These are phyloP conservation scores for Microctonus hyperodae DNA, from an alignment of 2,888 invertebrate species.

Conservation along the genomic window DNA sequence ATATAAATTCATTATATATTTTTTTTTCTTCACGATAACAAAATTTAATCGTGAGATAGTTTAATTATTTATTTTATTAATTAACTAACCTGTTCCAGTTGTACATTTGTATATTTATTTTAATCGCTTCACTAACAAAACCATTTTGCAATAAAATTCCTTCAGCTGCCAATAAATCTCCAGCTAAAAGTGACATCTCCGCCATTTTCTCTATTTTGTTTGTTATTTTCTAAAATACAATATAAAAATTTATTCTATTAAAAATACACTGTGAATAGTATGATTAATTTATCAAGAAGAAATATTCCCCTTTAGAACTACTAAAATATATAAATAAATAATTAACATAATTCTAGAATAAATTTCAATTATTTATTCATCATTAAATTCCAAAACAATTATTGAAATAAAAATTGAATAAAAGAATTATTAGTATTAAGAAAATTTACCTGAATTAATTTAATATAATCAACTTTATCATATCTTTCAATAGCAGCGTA, in stretches of 20 bases:
- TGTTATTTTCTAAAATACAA: constrained; percentile 62
- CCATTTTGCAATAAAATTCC: constrained; percentile 74
- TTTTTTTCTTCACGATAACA: no score
- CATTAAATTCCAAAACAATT: no score
- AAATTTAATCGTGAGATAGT: neutral
- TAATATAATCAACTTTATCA: constrained; percentile 87
- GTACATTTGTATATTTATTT: constrained; percentile 74
- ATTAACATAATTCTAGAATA: no score
- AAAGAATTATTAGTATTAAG: no score
- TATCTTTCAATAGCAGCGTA: constrained; percentile 89
- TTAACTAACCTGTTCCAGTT: constrained; percentile 74
- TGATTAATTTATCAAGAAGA: constrained; percentile 4
- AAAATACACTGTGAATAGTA: neutral
- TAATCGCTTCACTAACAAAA: constrained; percentile 74
- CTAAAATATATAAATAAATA: no score
- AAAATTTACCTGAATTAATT: constrained; percentile 76
- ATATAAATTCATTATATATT: no score
- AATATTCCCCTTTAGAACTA: no score
- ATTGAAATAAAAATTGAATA: constrained; percentile 26
- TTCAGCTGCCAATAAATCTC: constrained; percentile 76
- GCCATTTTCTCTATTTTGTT: constrained; percentile 70
- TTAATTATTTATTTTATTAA: no score
- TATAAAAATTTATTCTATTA: neutral
- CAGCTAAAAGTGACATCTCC: constrained; percentile 73
- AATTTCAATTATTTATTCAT: no score